Base-by-base conservation (phyloP, 2,797 vertebrate genomes). In the Eleutherodactylus coqui region DNA sequence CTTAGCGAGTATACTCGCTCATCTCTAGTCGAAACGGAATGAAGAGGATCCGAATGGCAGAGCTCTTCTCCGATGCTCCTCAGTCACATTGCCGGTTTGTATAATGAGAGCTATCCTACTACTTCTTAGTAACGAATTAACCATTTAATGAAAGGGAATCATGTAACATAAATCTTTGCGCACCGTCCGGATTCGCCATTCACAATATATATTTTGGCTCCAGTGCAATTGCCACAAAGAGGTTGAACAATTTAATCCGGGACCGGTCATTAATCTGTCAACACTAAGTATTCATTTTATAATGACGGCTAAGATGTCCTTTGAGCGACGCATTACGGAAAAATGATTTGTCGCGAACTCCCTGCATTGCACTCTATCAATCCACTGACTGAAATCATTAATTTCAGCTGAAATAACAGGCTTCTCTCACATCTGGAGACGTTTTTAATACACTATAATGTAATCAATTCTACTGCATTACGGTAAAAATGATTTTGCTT, bases 251-350 rank as follows among this genome's bases (percentile, higher is more conserved):
- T 81, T 80, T 76, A 84, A 79, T 80, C 82, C 43, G 43, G 53
- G 73, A 62, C 77, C 53, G 77, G 76, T 87, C 86, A 87, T 87
- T 75, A 87, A 87, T 84, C 86, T 87, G 82, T 87, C 86, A 87
- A 16, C 45, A 55, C 77, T 84, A 81, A 84, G 70, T 84, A 85
- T 87, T 76, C 75, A 75, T 75, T 79, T 75, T 62, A 87, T 80
- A 84, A 80, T 75, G 82, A 84, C 79, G 51, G 76, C 77, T 69
- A 80, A 75, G 70, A 84, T 80, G 69, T 80, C 77, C 77, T 76
- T 67, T 75, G 82, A 87, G 77, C 77, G 76, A 79, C 51, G 76
- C 64, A 84, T 84, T 87, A 84, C 84, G 86, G 76, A 75, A 75
- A 86, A 87, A 87, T 84, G 45, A 84, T 84, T 84, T 84, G 82